Evolutionary conservation across 2,888 invertebrate genomes (phyloP), one percentile per base, ranked within the genome.

Genomic region (Nematopogon swammerdamellus): DNA sequence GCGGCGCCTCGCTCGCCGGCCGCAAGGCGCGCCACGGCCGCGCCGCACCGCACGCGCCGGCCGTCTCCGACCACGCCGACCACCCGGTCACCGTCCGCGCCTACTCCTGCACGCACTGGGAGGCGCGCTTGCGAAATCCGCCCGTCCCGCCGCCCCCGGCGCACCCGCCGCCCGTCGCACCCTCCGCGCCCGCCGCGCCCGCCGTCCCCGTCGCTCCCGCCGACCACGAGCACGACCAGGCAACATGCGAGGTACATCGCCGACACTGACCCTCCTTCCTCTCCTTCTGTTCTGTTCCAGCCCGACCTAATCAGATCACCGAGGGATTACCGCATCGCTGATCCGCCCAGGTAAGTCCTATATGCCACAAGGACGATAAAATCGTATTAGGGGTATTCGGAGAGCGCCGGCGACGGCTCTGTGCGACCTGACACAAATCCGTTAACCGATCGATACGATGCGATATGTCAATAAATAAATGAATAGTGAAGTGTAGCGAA

Each of bases 1-100:
- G 92, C 70, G 92, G 91, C 72, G 91, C 91, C 65, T 90, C 90
- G 66, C 83, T 92, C 75, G 91, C 92, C 70, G 90, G 89, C 79
- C 86, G 91, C 65, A 88, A 89, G 79, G 89, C 88, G 58, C 25
- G 25, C 25, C 25, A 25, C 55, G 70, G 48, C 67, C 52, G 19
- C 52, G n/a, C n/a, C n/a, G 14, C 56, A n/a, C 53, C 51, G 6
- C 54, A 53, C 46, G 50, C 54, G 46, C 58, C 69, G 67, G 54
- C 71, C 63, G 62, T n/a, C n/a, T n/a, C 77, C 69, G 70, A 82
- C 74, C 69, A 83, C 70, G 68, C 79, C 63, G 63, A 62, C 51
- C 65, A 60, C 52, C 81, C 80, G 59, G 73, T 68, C 71, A 81
- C 76, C 70, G 81, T 82, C 68, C 82, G 76, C 67, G 80, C 73